Conservation (phyloP, 2,797 vertebrate species). For the Tokudaia tokunoshimensis region DNA sequence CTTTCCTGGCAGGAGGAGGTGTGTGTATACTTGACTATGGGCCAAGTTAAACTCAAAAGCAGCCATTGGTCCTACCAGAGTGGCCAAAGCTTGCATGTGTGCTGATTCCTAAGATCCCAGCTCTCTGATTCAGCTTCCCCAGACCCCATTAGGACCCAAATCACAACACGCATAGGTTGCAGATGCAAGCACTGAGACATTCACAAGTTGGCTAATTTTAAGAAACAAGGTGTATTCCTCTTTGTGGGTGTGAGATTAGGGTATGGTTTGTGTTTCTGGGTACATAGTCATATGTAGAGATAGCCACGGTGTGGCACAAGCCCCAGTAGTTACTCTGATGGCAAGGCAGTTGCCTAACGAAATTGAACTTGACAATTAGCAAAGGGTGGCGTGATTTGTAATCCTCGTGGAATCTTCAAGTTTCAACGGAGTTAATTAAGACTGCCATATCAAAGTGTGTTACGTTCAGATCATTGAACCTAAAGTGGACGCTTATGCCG, state of each 20-base stretch:
- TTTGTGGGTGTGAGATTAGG: not conserved
- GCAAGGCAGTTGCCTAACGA: constrained; percentile 36
- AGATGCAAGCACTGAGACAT: not conserved
- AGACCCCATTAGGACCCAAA: not conserved
- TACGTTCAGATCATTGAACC: constrained; percentile 67
- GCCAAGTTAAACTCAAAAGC: constrained; percentile 35
- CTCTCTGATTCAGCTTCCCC: not conserved
- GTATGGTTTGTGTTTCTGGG: not conserved
- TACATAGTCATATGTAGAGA: not conserved
- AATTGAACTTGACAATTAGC: constrained; percentile 65
- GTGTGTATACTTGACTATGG: constrained; percentile 7
- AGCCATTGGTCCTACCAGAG: not conserved
- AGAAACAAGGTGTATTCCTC: not conserved
- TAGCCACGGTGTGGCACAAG: not conserved
- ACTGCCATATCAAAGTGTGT: constrained; percentile 71
- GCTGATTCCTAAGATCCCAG: not conserved
- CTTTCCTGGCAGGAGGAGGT: constrained; percentile 14
- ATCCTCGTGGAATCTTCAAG: constrained; percentile 58
- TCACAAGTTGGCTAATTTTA: not conserved
- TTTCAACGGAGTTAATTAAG: constrained; percentile 80
- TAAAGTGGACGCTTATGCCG: constrained; percentile 36
- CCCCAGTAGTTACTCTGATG: not conserved
- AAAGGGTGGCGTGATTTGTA: constrained; percentile 63
- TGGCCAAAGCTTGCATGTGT: not conserved
- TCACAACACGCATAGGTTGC: not conserved